Evolutionary conservation across 2,113 vertebrate species (phyloP), one percentile per base, ranked within the genome.

Genomic region (Heteronetta atricapilla): DNA sequence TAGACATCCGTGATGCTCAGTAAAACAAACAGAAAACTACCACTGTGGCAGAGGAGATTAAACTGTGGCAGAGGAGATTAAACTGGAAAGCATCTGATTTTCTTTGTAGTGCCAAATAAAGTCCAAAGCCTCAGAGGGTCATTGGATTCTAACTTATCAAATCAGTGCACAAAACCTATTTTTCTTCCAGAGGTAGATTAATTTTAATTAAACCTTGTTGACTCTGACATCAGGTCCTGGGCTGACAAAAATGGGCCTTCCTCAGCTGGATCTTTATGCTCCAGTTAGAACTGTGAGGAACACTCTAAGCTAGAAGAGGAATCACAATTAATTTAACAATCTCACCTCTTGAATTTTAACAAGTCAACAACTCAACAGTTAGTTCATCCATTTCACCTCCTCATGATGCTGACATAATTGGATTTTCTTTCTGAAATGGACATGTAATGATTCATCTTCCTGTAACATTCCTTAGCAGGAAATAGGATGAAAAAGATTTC

Each of bases 171-270:
- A 93, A 78, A 86, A 0, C 28, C 0, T 3, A 5, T 72, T 63
- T 92, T 64, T 88, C 81, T 76, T 29, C 19, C 85, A 62, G 69
- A 67, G 52, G 36, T 92, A 92, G 87, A 84, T 84, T 90, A 88
- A 84, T 93, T 95, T 92, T 93, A 93, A 90, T 93, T 91, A 84
- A 94, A 86, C 59, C n/a, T 86, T 92, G 22, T 86, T 86, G 77
- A 82, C 13, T 56, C 52, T 92, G 89, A 33, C 66, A 74, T 74
- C 52, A 72, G 50, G 48, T 70, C 17, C 64, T 86, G 33, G 60
- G 8, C 46, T 94, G 73, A 68, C n/a, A 69, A 84, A 94, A 92
- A 75, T 48, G 69, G 53, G 86, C 80, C 33, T 68, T 50, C 52
- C 48, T 88, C 50, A 72, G 22, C 75, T 86, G 53, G 72, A 55